A percentile compares a stretch with the other conserved stretches of the same genome.
phyloP scores from a whole-genome alignment of 64 coral and sea anemone genomes.

The Montipora capricornis region DNA sequence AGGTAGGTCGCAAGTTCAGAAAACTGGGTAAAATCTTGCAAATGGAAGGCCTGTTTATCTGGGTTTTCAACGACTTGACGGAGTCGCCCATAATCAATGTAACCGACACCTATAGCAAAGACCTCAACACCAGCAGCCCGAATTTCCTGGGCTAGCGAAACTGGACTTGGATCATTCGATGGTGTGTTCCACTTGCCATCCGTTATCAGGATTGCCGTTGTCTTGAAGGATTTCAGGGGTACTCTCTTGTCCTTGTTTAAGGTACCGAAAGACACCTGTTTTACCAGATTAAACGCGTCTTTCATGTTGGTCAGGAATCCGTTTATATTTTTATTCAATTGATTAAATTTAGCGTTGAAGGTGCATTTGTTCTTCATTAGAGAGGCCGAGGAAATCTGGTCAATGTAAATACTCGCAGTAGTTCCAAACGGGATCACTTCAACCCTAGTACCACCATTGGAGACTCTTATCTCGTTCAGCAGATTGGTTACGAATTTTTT shows the following conservation, averaged over 20 bases:
- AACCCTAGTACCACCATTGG: slow-evolving; percentile 68
- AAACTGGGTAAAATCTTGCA: slow-evolving; percentile 74
- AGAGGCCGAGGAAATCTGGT: slow-evolving; percentile 51
- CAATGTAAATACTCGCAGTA: slow-evolving; percentile 24
- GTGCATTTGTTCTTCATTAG: slow-evolving; percentile 75
- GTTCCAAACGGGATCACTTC: slow-evolving; percentile 82
- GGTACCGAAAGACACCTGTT: slow-evolving; percentile 36
- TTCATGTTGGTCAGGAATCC: slow-evolving; percentile 68
- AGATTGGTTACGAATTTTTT: slow-evolving; percentile 85
- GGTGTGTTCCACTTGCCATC: slow-evolving; percentile 78
- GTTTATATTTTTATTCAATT: not conserved
- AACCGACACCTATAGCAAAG: slow-evolving; percentile 77
- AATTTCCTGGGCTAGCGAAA: slow-evolving; percentile 19
- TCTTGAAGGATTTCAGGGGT: slow-evolving; percentile 31
- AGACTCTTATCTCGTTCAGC: slow-evolving; percentile 73
- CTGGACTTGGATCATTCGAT: not conserved
- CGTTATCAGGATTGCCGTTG: slow-evolving; percentile 71
- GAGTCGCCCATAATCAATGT: slow-evolving; percentile 29
- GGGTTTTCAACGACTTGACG: slow-evolving; percentile 15
- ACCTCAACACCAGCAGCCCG: slow-evolving; percentile 29
- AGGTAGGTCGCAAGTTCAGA: slow-evolving; percentile 81
- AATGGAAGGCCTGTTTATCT: slow-evolving; percentile 59
- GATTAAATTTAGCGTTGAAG: slow-evolving; percentile 71
- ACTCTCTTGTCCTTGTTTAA: slow-evolving; percentile 14
- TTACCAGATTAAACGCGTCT: slow-evolving; percentile 53